Evolutionary conservation across 1,140 invertebrate species (phyloP).

Genomic region (Bacillus rossius): DNA sequence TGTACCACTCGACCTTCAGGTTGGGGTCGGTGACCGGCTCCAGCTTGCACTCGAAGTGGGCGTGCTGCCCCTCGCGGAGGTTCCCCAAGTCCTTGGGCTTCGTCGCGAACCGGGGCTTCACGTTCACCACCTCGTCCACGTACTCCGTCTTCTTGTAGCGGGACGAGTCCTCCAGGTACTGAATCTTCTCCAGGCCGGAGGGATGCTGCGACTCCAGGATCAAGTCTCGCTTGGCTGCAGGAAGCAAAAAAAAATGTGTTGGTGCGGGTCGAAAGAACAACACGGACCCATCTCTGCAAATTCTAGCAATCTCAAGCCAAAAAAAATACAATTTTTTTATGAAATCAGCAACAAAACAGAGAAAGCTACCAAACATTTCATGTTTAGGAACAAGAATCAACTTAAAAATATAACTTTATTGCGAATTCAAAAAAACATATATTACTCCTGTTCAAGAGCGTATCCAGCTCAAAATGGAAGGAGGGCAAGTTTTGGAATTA

Average conservation of each 20-base stretch:
- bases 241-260: constrained; percentile 9
- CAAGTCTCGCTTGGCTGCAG: constrained; percentile 79
- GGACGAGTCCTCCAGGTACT: constrained; percentile 83
- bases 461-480: no score
- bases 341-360: no score
- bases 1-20: constrained; percentile 90
- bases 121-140: constrained; percentile 75
- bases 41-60: constrained; percentile 96
- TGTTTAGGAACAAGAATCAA: no score
- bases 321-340: no score
- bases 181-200: constrained; percentile 82
- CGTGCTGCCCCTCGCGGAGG: constrained; percentile 84
- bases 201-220: constrained; percentile 81
- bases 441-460: no score
- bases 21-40: constrained; percentile 95
- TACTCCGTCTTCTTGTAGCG: constrained; percentile 76
- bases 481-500: no score
- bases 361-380: no score
- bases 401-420: no score
- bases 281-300: not conserved
- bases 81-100: constrained; percentile 80
- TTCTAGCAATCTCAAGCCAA: no score
- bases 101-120: constrained; percentile 77
- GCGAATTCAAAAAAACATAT: no score
- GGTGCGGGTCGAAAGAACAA: not conserved